phyloP scores from a whole-genome alignment of 1,140 invertebrate genomes.

The Heliconius melpomene region DNA sequence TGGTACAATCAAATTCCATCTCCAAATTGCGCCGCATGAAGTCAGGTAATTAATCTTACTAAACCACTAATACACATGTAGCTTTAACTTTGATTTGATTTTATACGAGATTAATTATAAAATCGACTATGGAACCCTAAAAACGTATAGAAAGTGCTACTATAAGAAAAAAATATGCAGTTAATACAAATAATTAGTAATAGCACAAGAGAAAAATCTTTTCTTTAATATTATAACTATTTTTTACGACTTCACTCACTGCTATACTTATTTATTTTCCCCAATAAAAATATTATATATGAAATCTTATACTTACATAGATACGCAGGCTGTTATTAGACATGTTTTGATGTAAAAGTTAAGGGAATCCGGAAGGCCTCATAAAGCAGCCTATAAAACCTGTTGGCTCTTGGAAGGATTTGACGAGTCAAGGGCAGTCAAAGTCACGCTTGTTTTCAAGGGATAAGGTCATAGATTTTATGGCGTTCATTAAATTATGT shows the following conservation, averaged over 20 bases:
- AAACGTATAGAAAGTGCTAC: no score
- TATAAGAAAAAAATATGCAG: no score
- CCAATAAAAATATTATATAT: neutral
- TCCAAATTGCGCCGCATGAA: conserved; percentile 12
- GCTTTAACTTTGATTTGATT: neutral
- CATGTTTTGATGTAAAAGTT: conserved; percentile 22
- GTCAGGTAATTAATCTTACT: conserved; percentile 21
- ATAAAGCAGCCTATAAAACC: conserved; percentile 41
- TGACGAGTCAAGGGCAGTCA: conserved; percentile 48
- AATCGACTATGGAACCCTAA: no score
- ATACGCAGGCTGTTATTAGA: neutral
- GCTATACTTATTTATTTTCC: no score
- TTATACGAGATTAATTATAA: neutral
- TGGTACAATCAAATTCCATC: conserved; percentile 22
- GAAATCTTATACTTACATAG: neutral
- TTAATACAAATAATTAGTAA: no score
- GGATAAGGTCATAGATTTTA: conserved; percentile 14
- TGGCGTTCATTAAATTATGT: neutral
- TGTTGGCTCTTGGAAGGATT: conserved; percentile 28
- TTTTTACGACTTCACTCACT: no score
- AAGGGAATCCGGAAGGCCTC: conserved; percentile 36
- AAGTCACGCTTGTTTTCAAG: conserved; percentile 37
- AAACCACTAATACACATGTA: neutral
- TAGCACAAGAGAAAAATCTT: no score
- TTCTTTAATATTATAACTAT: no score